A percentile compares a stretch with the other conserved stretches of the same genome.
Evolutionary conservation across 2,888 invertebrate genomes (phyloP).

Genomic region (Elgonia sp.): DNA sequence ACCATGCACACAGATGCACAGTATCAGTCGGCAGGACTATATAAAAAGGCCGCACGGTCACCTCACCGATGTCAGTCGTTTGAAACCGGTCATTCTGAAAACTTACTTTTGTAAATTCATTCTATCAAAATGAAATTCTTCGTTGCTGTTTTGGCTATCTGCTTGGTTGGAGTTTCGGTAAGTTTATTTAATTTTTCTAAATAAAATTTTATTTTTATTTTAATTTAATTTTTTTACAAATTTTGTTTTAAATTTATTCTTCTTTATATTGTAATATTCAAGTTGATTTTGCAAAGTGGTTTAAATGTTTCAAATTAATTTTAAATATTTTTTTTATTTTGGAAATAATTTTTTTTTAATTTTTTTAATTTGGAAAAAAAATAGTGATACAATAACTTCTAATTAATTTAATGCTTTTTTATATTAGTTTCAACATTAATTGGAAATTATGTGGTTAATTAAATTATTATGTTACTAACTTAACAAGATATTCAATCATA

Average conservation of each 20-base stretch:
- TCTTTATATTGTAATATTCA: too few species aligned
- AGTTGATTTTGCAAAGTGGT: too few species aligned
- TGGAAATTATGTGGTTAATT: too few species aligned
- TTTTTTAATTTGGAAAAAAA: too few species aligned
- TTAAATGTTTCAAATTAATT: too few species aligned
- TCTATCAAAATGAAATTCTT: conserved; percentile 77
- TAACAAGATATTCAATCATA: background rate
- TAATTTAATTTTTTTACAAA: too few species aligned
- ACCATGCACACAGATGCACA: conserved; percentile 36
- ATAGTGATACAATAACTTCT: too few species aligned
- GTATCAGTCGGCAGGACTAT: conserved; percentile 7
- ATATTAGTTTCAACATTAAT: background rate
- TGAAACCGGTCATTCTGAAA: conserved; percentile 30
- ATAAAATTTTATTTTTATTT: too few species aligned
- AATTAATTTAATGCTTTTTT: background rate
- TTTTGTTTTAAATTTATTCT: too few species aligned
- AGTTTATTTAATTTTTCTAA: conserved; percentile 55
- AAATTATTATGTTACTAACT: background rate
- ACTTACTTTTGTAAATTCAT: conserved; percentile 12
- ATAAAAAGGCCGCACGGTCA: conserved; percentile 48
- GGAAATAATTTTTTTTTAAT: too few species aligned
- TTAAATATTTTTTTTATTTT: background rate
- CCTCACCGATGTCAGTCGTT: conserved; percentile 44
- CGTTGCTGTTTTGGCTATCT: conserved; percentile 75
- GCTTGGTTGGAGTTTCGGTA: conserved; percentile 77